phyloP scores from a whole-genome alignment of 2,113 vertebrate genomes.

The Vulpes ferrilata region DNA sequence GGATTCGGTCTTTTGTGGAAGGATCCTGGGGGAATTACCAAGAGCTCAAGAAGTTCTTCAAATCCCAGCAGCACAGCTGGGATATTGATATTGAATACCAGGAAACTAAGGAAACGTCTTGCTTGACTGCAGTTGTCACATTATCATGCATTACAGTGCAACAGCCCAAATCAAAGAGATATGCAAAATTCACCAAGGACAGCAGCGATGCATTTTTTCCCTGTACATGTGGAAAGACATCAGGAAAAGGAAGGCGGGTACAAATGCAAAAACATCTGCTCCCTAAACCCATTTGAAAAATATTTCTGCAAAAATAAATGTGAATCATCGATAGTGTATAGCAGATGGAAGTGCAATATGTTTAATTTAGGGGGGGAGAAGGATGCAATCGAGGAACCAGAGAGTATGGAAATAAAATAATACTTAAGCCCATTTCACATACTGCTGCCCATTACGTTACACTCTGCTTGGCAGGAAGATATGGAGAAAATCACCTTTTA shows the following conservation, averaged over 20 bases:
- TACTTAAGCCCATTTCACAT: constrained; percentile 9
- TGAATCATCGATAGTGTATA: constrained; percentile 60
- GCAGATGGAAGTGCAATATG: constrained; percentile 66
- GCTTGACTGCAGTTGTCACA: constrained; percentile 34
- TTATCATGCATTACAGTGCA: constrained; percentile 63
- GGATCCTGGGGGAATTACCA: constrained; percentile 17
- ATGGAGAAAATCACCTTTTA: constrained; percentile 40
- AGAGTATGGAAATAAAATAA: constrained; percentile 31
- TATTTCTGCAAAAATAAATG: constrained; percentile 57
- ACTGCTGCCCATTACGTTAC: constrained; percentile 37
- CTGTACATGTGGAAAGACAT: not conserved
- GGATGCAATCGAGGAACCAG: constrained; percentile 24
- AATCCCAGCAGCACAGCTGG: constrained; percentile 56
- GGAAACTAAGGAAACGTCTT: constrained; percentile 31
- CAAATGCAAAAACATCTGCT: constrained; percentile 70
- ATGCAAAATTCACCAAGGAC: constrained; percentile 50
- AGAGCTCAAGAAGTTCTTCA: not conserved
- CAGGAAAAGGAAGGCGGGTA: constrained; percentile 27
- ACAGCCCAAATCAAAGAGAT: constrained; percentile 57
- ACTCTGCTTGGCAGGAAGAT: constrained; percentile 34
- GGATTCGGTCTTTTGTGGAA: not conserved
- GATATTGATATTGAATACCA: not conserved
- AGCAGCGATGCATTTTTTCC: constrained; percentile 4
- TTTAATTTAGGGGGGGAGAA: constrained; percentile 51
- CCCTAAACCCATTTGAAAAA: constrained; percentile 53